Percentiles rank a stretch among this genome's conserved stretches.
These are phyloP conservation scores for Sparus aurata DNA, from an alignment of 2,797 vertebrate genomes.

Conservation along the genomic window DNA sequence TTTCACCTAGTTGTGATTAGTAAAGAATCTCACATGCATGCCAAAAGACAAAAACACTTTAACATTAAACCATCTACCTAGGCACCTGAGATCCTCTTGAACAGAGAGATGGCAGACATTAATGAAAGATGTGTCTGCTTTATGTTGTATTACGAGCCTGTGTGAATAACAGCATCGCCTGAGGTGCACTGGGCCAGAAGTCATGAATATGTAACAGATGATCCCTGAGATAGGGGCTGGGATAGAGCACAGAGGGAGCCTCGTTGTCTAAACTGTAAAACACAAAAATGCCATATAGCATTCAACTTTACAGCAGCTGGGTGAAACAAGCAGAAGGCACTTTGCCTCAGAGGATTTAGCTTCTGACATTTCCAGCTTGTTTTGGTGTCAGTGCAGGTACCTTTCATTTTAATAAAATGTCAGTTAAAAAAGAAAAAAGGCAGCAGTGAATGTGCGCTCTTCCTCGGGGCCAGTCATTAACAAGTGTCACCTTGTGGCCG, in stretches of 20 bases:
- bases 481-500: slow-evolving; percentile 50
- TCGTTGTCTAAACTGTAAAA: slow-evolving; percentile 19
- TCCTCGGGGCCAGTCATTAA: slow-evolving; percentile 34
- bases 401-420: slow-evolving; percentile 24
- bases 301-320: slow-evolving; percentile 1
- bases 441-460: slow-evolving; percentile 16
- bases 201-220: slow-evolving; percentile 48
- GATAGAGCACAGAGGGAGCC: not conserved
- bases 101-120: slow-evolving; percentile 16
- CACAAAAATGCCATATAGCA: slow-evolving; percentile 6
- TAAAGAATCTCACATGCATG: slow-evolving; percentile 5
- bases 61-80: slow-evolving; percentile 3
- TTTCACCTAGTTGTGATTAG: not conserved
- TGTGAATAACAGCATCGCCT: slow-evolving; percentile 14
- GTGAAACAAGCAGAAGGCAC: slow-evolving; percentile 29
- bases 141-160: not conserved
- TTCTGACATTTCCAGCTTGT: slow-evolving; percentile 47
- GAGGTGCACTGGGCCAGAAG: slow-evolving; percentile 19
- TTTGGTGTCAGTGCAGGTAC: slow-evolving; percentile 14
- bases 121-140: slow-evolving; percentile 17
- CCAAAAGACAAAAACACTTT: slow-evolving; percentile 5
- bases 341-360: not conserved
- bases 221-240: slow-evolving; percentile 1
- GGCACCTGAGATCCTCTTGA: slow-evolving; percentile 3
- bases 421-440: slow-evolving; percentile 5